A percentile compares a stretch with the other conserved stretches of the same genome.
phyloP scores from a whole-genome alignment of 2,888 invertebrate genomes.

The Stenodema calcarata region DNA sequence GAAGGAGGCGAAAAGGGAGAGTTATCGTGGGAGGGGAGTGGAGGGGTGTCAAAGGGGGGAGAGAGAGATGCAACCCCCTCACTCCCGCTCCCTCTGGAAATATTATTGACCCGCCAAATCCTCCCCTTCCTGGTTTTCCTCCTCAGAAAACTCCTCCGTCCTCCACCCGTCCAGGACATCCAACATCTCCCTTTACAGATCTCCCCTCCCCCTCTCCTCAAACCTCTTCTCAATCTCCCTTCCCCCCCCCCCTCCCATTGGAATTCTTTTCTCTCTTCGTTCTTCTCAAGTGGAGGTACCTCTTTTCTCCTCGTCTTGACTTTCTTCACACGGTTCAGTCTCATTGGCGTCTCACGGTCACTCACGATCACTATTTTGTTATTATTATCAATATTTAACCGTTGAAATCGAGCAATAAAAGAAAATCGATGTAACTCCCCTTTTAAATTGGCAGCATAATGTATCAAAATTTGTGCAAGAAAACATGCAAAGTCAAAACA shows the following conservation, averaged over 20 bases:
- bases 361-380: too few relatives aligned
- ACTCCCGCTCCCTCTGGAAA: constrained; percentile 3
- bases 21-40: background rate
- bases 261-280: background rate
- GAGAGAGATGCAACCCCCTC: constrained; percentile 18
- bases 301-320: background rate
- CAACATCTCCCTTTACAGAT: background rate
- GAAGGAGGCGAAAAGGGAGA: background rate
- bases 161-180: background rate
- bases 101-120: constrained; percentile 39
- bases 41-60: background rate
- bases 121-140: constrained; percentile 8
- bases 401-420: too few relatives aligned
- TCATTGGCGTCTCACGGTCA: too few relatives aligned
- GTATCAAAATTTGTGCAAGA: too few relatives aligned
- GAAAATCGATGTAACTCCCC: too few relatives aligned
- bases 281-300: background rate
- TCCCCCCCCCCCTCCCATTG: too few relatives aligned
- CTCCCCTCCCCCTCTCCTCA: background rate
- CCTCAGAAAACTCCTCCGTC: background rate
- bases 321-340: background rate
- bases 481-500: too few relatives aligned
- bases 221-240: background rate
- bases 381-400: too few relatives aligned
- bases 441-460: too few relatives aligned